These are phyloP conservation scores for Leptinotarsa tumamoca DNA, from an alignment of 2,888 invertebrate species.

Conservation along the genomic window DNA sequence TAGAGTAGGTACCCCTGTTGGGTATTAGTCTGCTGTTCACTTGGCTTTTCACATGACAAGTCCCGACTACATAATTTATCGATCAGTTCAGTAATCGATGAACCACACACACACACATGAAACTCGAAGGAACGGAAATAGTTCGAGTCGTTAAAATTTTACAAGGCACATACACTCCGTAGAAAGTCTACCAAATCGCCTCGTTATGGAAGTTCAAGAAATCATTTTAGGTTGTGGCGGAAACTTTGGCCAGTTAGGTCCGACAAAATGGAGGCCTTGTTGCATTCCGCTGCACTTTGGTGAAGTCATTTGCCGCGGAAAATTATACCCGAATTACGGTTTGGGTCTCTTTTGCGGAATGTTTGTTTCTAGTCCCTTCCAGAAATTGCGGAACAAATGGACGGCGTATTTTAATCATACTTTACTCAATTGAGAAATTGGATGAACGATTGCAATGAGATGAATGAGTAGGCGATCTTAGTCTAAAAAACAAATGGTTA, in stretches of 20 bases:
- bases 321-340: conserved; percentile 8
- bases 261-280: conserved; percentile 7
- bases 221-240: conserved; percentile 28
- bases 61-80: not conserved
- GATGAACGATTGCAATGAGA: no score
- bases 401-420: not conserved
- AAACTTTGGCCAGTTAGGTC: conserved; percentile 22
- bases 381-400: not conserved
- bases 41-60: conserved; percentile 2
- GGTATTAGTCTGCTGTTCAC: not conserved
- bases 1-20: no score
- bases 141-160: conserved; percentile 46
- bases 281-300: not conserved
- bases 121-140: conserved; percentile 43
- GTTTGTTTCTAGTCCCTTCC: not conserved
- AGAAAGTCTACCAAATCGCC: conserved; percentile 25
- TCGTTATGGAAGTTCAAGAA: conserved; percentile 24
- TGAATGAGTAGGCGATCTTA: no score
- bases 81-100: conserved; percentile 36
- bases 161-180: conserved; percentile 29
- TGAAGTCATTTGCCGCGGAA: not conserved
- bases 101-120: conserved; percentile 31
- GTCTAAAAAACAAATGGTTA: no score
- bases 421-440: no score
- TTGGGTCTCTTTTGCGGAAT: not conserved